phyloP scores from a whole-genome alignment of 2,797 vertebrate genomes.

The Alcedo atthis region DNA sequence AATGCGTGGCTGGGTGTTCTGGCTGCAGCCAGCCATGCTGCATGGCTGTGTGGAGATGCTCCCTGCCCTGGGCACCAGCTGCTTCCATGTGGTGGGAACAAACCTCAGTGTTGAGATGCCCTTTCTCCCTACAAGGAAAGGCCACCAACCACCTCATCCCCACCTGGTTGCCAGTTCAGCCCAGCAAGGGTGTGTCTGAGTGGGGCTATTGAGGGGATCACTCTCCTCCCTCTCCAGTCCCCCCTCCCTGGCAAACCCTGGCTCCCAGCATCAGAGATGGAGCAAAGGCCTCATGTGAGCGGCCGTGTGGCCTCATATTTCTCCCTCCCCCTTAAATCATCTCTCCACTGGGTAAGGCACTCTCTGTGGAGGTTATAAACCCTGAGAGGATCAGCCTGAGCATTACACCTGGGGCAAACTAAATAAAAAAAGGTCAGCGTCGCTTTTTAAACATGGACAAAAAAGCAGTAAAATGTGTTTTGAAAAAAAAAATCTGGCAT shows the following conservation, averaged over 20 bases:
- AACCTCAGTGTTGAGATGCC: not conserved
- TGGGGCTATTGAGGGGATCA: fast-evolving
- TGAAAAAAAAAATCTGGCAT: constrained; percentile 83
- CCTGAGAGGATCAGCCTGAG: constrained; percentile 79
- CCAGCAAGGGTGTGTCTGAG: not conserved
- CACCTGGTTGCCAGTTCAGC: not conserved
- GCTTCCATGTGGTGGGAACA: not conserved
- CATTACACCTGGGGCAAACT: constrained; percentile 81
- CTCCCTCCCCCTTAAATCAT: constrained; percentile 72
- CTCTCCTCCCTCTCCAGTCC: not conserved
- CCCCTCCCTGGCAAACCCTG: not conserved
- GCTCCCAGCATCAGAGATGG: not conserved
- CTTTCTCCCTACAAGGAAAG: not conserved
- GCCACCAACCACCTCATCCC: not conserved
- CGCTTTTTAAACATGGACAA: constrained; percentile 87
- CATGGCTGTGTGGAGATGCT: not conserved
- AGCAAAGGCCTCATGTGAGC: not conserved
- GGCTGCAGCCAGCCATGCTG: fast-evolving
- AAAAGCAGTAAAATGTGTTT: constrained; percentile 86
- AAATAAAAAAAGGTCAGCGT: constrained; percentile 85
- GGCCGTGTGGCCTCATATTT: constrained; percentile 37
- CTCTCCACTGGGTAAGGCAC: constrained; percentile 70
- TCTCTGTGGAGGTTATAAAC: constrained; percentile 79
- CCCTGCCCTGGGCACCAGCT: not conserved
- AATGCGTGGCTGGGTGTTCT: fast-evolving